phyloP scores from a whole-genome alignment of 92 coral and sea anemone genomes.

The Palythoa caribaeorum region DNA sequence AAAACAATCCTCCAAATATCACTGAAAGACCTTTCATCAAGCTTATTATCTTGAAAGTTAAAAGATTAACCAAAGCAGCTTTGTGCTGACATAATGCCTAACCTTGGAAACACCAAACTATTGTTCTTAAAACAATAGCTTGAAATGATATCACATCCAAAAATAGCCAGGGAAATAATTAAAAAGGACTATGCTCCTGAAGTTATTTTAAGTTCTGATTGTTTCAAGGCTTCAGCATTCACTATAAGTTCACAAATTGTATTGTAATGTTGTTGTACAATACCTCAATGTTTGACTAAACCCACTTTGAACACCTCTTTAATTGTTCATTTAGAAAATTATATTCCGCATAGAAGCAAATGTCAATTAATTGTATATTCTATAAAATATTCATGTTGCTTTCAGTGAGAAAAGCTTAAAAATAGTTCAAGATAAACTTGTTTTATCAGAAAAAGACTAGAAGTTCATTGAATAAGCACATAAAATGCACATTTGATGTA shows the following conservation, averaged over 20 bases:
- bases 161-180: background rate
- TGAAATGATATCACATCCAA: background rate
- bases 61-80: background rate
- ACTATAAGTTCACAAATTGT: background rate
- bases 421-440: too few relatives aligned
- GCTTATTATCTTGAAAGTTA: constrained; percentile 6
- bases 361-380: too few relatives aligned
- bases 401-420: too few relatives aligned
- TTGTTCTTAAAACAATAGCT: constrained; percentile 3
- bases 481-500: too few relatives aligned
- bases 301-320: background rate
- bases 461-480: too few relatives aligned
- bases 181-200: background rate
- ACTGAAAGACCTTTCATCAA: background rate
- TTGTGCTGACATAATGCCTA: constrained; percentile 7
- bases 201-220: background rate
- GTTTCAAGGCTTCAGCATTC: constrained; percentile 32
- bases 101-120: constrained; percentile 9
- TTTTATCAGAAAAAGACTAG: too few relatives aligned
- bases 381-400: too few relatives aligned
- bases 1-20: constrained; percentile 15
- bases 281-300: background rate
- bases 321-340: background rate
- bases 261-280: background rate
- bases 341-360: background rate